Evolutionary conservation across 2,113 vertebrate genomes (phyloP).

Genomic region (Varanus salvator): DNA sequence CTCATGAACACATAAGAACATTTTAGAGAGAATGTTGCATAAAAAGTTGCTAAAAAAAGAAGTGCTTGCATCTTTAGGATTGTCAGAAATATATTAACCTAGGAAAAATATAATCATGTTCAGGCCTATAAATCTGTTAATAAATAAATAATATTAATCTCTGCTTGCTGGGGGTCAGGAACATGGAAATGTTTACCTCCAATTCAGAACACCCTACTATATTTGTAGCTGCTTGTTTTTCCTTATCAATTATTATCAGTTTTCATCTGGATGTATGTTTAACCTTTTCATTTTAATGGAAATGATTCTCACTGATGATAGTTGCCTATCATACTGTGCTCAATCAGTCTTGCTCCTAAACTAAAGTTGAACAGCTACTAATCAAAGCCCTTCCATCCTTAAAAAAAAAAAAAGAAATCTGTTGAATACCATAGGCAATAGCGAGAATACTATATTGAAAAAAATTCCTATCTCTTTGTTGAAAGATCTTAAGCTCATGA

Average conservation of each 20-base stretch:
- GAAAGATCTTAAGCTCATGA: background rate
- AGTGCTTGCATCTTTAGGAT: background rate
- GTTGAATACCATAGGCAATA: background rate
- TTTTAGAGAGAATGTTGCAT: background rate
- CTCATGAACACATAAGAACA: background rate
- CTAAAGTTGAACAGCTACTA: constrained; percentile 8
- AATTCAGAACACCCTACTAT: background rate
- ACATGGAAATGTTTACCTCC: background rate
- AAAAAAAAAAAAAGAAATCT: background rate
- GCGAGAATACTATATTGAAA: background rate
- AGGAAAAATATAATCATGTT: background rate
- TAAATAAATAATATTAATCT: background rate
- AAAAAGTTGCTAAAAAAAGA: background rate
- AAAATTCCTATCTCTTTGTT: background rate
- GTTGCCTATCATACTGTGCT: background rate
- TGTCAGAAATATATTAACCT: background rate
- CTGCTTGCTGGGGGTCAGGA: background rate
- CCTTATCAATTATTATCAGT: background rate
- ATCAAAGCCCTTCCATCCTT: background rate
- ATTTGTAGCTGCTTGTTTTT: background rate
- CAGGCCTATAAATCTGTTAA: too few species aligned
- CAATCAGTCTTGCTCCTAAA: background rate
- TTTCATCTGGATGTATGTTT: background rate
- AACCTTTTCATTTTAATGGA: background rate
- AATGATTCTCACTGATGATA: background rate